phyloP scores from a whole-genome alignment of 2,113 vertebrate species.

The Callorhinus ursinus region DNA sequence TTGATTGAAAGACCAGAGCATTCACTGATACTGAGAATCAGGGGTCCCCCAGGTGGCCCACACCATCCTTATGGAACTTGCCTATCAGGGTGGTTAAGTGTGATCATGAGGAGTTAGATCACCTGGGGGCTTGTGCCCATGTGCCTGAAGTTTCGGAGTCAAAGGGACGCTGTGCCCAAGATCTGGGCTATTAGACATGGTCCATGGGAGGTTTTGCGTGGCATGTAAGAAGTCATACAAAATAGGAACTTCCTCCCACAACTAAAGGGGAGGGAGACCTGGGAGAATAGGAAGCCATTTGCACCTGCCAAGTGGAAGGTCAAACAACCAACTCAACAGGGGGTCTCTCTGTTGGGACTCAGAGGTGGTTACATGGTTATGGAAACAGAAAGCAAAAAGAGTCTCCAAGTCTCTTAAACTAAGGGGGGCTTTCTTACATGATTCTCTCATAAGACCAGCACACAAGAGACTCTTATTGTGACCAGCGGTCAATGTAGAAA shows the following conservation, averaged over 20 bases:
- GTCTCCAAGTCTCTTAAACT: background rate
- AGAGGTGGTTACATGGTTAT: no score
- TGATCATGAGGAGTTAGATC: background rate
- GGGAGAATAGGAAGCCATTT: background rate
- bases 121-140: background rate
- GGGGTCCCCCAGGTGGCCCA: background rate
- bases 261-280: background rate
- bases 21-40: background rate
- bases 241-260: background rate
- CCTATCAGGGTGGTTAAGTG: background rate
- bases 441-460: background rate
- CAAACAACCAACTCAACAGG: background rate
- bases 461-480: background rate
- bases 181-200: background rate
- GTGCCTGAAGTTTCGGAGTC: background rate
- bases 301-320: background rate
- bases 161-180: no score
- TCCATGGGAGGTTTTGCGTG: background rate
- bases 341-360: background rate
- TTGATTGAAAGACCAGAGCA: background rate
- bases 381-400: background rate
- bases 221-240: background rate
- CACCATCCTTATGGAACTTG: rapidly evolving
- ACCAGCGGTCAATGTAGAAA: background rate
- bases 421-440: background rate